phyloP scores from a whole-genome alignment of 1,140 invertebrate species.

The Drosophila paulistorum region DNA sequence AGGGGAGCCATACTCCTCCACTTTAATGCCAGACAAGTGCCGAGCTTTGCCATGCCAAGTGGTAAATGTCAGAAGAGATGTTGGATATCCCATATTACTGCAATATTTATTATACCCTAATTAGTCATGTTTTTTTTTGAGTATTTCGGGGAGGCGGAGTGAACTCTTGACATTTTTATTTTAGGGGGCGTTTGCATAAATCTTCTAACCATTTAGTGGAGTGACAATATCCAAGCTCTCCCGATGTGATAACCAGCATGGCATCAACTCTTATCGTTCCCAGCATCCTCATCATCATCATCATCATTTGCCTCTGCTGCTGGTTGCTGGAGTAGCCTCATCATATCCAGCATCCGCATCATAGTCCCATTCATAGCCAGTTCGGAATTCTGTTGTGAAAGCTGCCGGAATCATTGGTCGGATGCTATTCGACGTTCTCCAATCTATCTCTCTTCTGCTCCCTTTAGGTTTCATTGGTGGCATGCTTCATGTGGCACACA shows the following conservation, averaged over 20 bases:
- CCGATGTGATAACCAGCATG: constrained; percentile 3
- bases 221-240: constrained; percentile 12
- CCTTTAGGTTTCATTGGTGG: constrained; percentile 37
- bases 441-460: constrained; percentile 31
- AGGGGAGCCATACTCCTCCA: constrained; percentile 20
- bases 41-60: constrained; percentile 43
- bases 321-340: constrained; percentile 1
- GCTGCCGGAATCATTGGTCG: constrained; percentile 46
- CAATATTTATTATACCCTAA: constrained; percentile 59
- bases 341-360: constrained; percentile 7
- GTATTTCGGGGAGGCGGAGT: background rate
- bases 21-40: constrained; percentile 54
- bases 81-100: constrained; percentile 1
- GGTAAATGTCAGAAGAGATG: constrained; percentile 32
- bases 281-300: constrained; percentile 5
- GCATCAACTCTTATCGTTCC: constrained; percentile 28
- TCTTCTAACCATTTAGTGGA: constrained; percentile 21
- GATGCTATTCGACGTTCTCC: constrained; percentile 52
- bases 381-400: constrained; percentile 37
- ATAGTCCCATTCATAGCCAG: background rate
- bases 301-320: background rate
- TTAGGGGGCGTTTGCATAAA: constrained; percentile 43
- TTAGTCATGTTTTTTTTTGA: constrained; percentile 51
- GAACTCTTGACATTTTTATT: constrained; percentile 25
- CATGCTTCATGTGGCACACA: constrained; percentile 68